Conservation (phyloP, 2,797 vertebrate species). For the Pangasius mekongensis region DNA sequence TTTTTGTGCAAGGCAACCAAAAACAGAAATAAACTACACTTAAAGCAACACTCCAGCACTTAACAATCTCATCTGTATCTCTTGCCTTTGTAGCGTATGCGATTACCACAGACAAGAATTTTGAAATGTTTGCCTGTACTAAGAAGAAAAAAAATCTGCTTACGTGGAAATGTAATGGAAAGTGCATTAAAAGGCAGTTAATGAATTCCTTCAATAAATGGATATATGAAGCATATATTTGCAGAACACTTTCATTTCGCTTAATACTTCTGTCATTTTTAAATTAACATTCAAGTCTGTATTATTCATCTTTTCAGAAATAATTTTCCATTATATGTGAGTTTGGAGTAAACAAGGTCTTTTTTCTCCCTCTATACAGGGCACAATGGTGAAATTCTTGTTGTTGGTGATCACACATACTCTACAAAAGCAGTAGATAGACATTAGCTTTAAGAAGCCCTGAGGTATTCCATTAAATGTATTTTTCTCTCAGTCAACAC, state of each 20-base stretch:
- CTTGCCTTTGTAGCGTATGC: not conserved
- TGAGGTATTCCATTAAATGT: not conserved
- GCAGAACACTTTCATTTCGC: not conserved
- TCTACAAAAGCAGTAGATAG: not conserved
- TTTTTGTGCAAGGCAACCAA: not conserved
- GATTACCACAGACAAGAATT: not conserved
- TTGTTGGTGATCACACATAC: not conserved
- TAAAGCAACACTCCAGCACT: not conserved
- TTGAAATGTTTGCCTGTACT: not conserved
- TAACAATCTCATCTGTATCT: not conserved
- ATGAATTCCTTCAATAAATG: not conserved
- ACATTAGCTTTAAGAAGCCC: not conserved
- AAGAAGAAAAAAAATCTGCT: not conserved
- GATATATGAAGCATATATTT: not conserved
- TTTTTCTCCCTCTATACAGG: not conserved
- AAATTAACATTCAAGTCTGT: not conserved
- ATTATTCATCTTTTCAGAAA: not conserved
- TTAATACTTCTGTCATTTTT: not conserved
- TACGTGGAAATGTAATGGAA: not conserved
- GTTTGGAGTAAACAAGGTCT: not conserved
- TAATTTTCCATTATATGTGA: not conserved
- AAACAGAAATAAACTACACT: not conserved
- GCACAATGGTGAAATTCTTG: not conserved
- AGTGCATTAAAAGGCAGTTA: not conserved
- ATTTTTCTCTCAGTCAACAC: not conserved